Percentiles rank a stretch among this genome's conserved stretches.
Conservation (phyloP, 1,140 invertebrate species). For the Hyles vespertilio region DNA sequence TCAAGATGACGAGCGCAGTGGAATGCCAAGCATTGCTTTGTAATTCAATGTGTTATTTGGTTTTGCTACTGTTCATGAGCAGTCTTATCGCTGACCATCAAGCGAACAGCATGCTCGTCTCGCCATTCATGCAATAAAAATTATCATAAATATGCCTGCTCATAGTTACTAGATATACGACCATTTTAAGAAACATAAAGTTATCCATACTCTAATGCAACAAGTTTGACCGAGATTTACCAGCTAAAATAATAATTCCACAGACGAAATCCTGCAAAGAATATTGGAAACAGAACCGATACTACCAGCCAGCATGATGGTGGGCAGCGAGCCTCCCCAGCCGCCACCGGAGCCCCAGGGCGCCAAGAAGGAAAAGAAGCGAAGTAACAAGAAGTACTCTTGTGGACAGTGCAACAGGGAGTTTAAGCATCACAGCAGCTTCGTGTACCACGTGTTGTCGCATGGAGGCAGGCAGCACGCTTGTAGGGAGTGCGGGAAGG, state of each 20-base stretch:
- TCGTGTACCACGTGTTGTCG: conserved; percentile 89
- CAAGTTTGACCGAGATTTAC: too few relatives aligned
- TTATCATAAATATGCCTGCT: too few relatives aligned
- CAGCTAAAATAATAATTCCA: background rate
- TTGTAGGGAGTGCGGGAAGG: conserved; percentile 89
- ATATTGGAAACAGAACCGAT: conserved; percentile 56
- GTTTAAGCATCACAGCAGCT: conserved; percentile 88
- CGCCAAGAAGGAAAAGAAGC: conserved; percentile 14
- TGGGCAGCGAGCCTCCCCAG: conserved; percentile 17
- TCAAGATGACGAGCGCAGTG: too few relatives aligned
- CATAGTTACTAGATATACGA: too few relatives aligned
- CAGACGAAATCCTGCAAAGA: conserved; percentile 59
- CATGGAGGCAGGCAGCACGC: conserved; percentile 86
- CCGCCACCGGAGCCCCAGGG: conserved; percentile 1
- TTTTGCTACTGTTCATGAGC: too few relatives aligned
- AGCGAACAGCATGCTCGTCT: too few relatives aligned
- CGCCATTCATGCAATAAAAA: too few relatives aligned
- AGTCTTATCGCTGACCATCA: too few relatives aligned
- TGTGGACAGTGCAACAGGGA: conserved; percentile 80
- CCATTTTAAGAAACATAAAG: too few relatives aligned
- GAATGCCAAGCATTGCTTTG: too few relatives aligned
- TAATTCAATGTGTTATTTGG: too few relatives aligned
- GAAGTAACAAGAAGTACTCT: conserved; percentile 33
- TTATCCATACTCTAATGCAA: too few relatives aligned
- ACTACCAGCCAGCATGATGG: conserved; percentile 49